Conservation (phyloP, 2,888 invertebrate genomes). For the Drosophila longiperda region DNA sequence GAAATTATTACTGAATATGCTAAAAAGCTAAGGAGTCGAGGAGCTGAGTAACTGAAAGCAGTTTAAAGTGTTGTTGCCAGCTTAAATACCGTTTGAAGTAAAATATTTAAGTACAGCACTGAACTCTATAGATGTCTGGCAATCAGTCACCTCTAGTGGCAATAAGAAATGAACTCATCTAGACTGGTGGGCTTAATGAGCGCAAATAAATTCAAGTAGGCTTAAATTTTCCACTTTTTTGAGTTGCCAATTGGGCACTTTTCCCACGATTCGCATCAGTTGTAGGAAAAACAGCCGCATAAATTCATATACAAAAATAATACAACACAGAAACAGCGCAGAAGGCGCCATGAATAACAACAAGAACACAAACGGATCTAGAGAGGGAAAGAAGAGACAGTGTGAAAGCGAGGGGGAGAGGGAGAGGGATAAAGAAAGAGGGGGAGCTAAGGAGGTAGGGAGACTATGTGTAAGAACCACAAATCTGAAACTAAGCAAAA, state of each 20-base stretch:
- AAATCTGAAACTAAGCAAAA: conserved; percentile 68
- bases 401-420: background rate
- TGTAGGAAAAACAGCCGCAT: conserved; percentile 33
- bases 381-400: background rate
- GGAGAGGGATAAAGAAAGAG: background rate
- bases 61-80: conserved; percentile 28
- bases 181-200: conserved; percentile 72
- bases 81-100: conserved; percentile 19
- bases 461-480: conserved; percentile 49
- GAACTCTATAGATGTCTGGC: conserved; percentile 56
- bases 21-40: conserved; percentile 1
- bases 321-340: conserved; percentile 32
- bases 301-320: conserved; percentile 71
- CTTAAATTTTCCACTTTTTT: conserved; percentile 70
- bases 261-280: conserved; percentile 29
- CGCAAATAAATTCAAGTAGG: conserved; percentile 79
- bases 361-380: conserved; percentile 9
- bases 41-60: background rate
- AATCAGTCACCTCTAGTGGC: conserved; percentile 46
- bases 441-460: background rate
- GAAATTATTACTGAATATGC: conserved; percentile 27
- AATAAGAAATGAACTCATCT: conserved; percentile 66
- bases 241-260: conserved; percentile 48
- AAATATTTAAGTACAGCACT: conserved; percentile 38
- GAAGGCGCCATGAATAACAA: conserved; percentile 67